phyloP scores from a whole-genome alignment of 2,888 invertebrate species.

The Pachydiplax longipennis region DNA sequence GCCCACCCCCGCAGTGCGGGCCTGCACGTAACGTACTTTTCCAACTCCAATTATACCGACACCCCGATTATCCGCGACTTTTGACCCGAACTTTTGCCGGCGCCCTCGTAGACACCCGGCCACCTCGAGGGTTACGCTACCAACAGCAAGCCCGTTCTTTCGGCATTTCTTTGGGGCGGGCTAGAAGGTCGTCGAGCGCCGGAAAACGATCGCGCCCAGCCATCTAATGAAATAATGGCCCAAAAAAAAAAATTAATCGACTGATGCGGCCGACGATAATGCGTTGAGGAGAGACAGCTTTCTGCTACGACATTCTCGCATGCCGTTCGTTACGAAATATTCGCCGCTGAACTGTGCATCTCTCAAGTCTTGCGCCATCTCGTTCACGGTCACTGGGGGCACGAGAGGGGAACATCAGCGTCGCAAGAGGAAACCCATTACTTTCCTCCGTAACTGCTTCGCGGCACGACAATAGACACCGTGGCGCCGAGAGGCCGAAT shows the following conservation, averaged over 20 bases:
- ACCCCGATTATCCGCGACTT: not conserved
- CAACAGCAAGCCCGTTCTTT: not conserved
- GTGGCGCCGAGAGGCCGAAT: not conserved
- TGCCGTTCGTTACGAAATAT: not conserved
- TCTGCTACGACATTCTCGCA: not conserved
- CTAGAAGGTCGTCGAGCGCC: not conserved
- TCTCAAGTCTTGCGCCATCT: not conserved
- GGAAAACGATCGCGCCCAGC: not conserved
- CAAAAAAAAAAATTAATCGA: too few relatives aligned
- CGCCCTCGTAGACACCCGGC: not conserved
- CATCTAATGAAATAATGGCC: too few relatives aligned
- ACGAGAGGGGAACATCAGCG: not conserved
- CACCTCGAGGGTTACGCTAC: not conserved
- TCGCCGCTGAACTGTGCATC: not conserved
- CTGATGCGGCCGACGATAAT: not conserved
- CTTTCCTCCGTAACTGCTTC: not conserved
- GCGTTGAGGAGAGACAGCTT: not conserved
- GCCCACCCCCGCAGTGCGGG: conserved; percentile 27
- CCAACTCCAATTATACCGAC: not conserved
- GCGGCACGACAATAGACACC: not conserved
- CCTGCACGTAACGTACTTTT: conserved; percentile 12
- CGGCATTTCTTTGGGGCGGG: too few relatives aligned
- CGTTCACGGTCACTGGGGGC: not conserved
- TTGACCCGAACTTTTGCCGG: not conserved
- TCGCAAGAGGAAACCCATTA: not conserved